Evolutionary conservation across 2,113 vertebrate genomes (phyloP).

Genomic region (Tragelaphus strepsiceros): DNA sequence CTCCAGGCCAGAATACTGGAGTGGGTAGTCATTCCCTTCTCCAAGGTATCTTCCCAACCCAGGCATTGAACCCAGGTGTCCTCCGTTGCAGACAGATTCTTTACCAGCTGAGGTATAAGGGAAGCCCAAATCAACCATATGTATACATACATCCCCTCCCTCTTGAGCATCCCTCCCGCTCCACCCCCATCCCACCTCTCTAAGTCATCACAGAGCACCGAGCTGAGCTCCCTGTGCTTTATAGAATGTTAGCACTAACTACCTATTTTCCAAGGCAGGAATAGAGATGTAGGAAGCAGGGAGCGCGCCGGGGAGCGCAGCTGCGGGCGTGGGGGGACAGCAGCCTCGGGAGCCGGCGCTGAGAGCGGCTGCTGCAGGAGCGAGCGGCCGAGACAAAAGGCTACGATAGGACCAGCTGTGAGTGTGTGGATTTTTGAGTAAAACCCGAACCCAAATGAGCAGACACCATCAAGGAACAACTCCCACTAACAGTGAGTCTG

Average conservation of each 20-base stretch:
- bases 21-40: neutral
- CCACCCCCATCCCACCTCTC: neutral
- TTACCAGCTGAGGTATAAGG: neutral
- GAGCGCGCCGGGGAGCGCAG: no score
- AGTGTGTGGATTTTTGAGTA: conserved; percentile 16
- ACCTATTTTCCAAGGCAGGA: neutral
- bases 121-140: neutral
- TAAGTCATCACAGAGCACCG: neutral
- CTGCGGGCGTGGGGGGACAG: no score
- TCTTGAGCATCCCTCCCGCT: neutral
- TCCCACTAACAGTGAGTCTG: conserved; percentile 17
- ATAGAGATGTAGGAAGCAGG: neutral
- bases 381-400: no score
- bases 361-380: no score
- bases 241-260: neutral
- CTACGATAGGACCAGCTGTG: neutral
- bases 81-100: neutral
- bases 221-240: neutral
- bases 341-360: no score
- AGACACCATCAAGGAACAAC: conserved; percentile 34
- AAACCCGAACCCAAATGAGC: conserved; percentile 21
- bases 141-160: neutral
- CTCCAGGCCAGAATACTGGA: neutral
- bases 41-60: neutral
- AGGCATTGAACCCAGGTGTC: neutral